Evolutionary conservation across 1,140 invertebrate genomes (phyloP), one percentile per base, ranked within the genome.

Genomic region (Anastrepha obliqua): DNA sequence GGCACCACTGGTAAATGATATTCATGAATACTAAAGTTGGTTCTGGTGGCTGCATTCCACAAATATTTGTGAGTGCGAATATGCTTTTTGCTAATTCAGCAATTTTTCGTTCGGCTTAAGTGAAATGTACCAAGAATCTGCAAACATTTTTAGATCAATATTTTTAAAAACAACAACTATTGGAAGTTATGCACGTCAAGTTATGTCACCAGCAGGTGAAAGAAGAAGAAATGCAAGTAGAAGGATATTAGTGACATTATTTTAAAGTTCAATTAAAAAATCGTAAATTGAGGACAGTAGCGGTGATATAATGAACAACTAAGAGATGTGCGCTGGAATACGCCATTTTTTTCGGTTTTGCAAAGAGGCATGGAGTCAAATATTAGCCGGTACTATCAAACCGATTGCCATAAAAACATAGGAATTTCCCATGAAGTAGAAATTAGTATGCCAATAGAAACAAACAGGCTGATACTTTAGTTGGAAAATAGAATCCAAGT

Each of bases 21-120:
- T 81, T 58, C 74, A 81, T 81, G 74, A 81, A 81, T 81, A 81
- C 55, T 81, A 81, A 58, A 81, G 74, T 81, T 55, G 74, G 8
- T 17, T 55, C n/a, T 55, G 17, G 47, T 55, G 17, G 47, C n/a
- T 55, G 47, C 15, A 78, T 55, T 81, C 15, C n/a, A 4, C 15
- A 29, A 29, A 13, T 62, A 13, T 62, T 29, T 29, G 47, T 29
- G 47, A 2, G 47, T 81, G 17, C 20, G n/a, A n/a, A 9, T 81
- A 5, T 81, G 17, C 44, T 81, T 81, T 78, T 29, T n/a, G 51
- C 2, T 6, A 55, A 55, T 55, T 55, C 51, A 55, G n/a, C 74
- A 81, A 55, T 58, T 81, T 81, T 55, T 51, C 9, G 47, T 81
- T 51, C 44, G 47, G 29, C 74, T 81, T 81, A 51, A 55, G 4